phyloP scores from a whole-genome alignment of 2,797 vertebrate genomes.

The Helarctos malayanus region DNA sequence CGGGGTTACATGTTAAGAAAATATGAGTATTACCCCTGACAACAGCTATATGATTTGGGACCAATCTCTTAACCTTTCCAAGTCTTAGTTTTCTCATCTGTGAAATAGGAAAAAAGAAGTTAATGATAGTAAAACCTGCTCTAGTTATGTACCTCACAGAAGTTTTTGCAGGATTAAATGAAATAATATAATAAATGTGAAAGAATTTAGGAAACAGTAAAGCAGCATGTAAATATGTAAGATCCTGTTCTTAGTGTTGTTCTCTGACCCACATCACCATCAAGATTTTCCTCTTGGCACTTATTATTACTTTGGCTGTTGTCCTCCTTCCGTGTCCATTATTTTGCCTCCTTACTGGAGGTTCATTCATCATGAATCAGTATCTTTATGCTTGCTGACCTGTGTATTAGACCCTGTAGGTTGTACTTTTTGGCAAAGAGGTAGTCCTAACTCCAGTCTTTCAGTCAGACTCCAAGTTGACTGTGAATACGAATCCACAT shows the following conservation, averaged over 20 bases:
- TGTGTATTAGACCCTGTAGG: not conserved
- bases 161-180: slow-evolving; percentile 30
- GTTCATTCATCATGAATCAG: not conserved
- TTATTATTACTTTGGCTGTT: slow-evolving; percentile 15
- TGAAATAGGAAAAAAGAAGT: not conserved
- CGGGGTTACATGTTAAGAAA: not conserved
- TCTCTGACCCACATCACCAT: not conserved
- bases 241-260: not conserved
- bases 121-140: not conserved
- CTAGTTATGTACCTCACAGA: not conserved
- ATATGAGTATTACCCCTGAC: not conserved
- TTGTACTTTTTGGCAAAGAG: slow-evolving; percentile 43
- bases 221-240: not conserved
- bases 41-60: slow-evolving; percentile 2
- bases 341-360: not conserved
- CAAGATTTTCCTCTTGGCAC: slow-evolving; percentile 48
- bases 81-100: slow-evolving; percentile 46
- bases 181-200: slow-evolving; percentile 25
- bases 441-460: slow-evolving; percentile 37
- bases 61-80: not conserved
- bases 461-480: not conserved
- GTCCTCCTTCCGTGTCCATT: not conserved
- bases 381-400: not conserved
- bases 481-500: not conserved
- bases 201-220: slow-evolving; percentile 28